phyloP scores from a whole-genome alignment of 2,797 vertebrate species.

The Acanthopagrus latus region DNA sequence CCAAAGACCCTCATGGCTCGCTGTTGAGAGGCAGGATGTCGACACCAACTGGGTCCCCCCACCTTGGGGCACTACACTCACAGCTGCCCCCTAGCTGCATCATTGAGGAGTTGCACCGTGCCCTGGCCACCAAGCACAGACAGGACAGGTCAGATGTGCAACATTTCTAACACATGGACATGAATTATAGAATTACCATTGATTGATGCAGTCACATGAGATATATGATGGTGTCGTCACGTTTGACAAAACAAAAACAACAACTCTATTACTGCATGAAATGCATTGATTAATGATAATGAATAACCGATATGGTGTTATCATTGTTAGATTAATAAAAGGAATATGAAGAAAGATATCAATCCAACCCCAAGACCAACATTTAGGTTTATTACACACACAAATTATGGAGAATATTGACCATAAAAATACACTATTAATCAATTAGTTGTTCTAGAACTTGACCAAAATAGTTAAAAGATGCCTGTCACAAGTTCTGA shows the following conservation, averaged over 20 bases:
- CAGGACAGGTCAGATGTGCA: constrained; percentile 91
- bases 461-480: too few species aligned
- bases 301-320: neutral
- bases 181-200: neutral
- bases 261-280: neutral
- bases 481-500: neutral
- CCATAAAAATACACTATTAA: too few species aligned
- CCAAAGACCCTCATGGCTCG: constrained; percentile 83
- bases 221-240: neutral
- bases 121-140: constrained; percentile 94
- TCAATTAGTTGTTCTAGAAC: too few species aligned
- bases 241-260: neutral
- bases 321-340: neutral
- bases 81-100: constrained; percentile 95
- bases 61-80: constrained; percentile 89
- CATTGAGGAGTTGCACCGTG: constrained; percentile 96
- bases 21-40: constrained; percentile 88
- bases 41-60: constrained; percentile 92
- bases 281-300: neutral
- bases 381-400: neutral
- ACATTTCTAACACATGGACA: neutral
- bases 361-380: neutral
- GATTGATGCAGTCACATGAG: neutral
- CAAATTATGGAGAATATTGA: neutral
- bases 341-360: neutral